Evolutionary conservation across 1,140 invertebrate genomes (phyloP), one percentile per base, ranked within the genome.

Genomic region (Aleiodes sp.): DNA sequence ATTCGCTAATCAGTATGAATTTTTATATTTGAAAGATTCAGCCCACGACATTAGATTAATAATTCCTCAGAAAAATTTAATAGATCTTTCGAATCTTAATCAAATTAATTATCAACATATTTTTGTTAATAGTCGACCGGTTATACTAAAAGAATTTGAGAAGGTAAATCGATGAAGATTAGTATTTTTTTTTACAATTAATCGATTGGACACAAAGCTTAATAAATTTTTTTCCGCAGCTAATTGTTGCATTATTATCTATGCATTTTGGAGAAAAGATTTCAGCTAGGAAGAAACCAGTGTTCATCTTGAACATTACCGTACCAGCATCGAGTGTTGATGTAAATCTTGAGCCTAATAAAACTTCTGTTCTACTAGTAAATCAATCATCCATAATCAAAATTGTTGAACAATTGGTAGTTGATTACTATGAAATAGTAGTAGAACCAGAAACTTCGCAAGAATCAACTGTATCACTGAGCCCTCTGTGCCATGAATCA

Each of bases 331-430:
- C 79, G 26, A 73, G 83, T 33, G 56, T 91, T 26, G 91, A 92
- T 82, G 84, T 91, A 8, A 92, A 92, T 82, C 72, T 91, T 37
- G 90, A 92, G 72, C 90, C 90, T 4, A 91, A 91, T 77, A 92
- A 92, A 82, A 88, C 87, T 56, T 80, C 81, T 80, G 82, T 91
- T 19, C 77, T 90, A 26, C 76, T 92, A 12, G 86, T 87, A 60
- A 83, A 89, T 74, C 80, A 88, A 74, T 79, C 82, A 73, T 70
- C 61, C 31, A 56, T 84, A 43, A 39, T 77, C 12, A 16, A 76
- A 46, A 63, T 57, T 41, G 46, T 84, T 37, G 70, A 80, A 52
- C 73, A 77, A 31, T 70, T 70, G 24, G 57, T 84, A 60, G 68
- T 65, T 26, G 66, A 73, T 35, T 84, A 80, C 73, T 83, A 84